These are phyloP conservation scores for Rhinoptilus africanus DNA, from an alignment of 2,113 vertebrate genomes.

Conservation along the genomic window DNA sequence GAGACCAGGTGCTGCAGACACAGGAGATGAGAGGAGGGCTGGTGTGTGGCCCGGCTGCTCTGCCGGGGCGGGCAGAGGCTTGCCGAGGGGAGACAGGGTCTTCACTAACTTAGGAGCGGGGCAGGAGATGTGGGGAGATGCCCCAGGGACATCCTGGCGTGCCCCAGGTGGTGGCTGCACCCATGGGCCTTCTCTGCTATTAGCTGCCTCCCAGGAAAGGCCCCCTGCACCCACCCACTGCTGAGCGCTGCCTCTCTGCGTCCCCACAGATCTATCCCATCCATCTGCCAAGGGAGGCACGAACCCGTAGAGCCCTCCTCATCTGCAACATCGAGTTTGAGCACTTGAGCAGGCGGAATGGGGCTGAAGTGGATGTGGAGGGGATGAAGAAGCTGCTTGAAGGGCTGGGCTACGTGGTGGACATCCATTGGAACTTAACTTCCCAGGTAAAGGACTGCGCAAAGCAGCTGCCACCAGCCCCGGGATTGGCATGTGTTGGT, in stretches of 20 bases:
- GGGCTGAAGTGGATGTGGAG: conserved; percentile 74
- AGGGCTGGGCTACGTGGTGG: conserved; percentile 71
- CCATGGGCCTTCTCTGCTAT: not conserved
- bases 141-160: not conserved
- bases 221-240: accelerated
- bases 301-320: conserved; percentile 76
- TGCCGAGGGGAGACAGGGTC: not conserved
- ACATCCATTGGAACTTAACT: conserved; percentile 65
- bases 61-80: not conserved
- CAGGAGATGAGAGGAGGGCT: not conserved
- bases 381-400: conserved; percentile 69
- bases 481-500: not conserved
- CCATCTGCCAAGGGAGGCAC: not conserved
- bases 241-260: not conserved
- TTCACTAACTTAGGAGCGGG: not conserved
- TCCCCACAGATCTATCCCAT: conserved; percentile 71
- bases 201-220: not conserved
- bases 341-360: not conserved
- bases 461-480: not conserved
- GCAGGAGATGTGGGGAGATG: not conserved
- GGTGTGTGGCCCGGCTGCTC: accelerated
- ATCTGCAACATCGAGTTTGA: conserved; percentile 81
- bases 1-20: not conserved
- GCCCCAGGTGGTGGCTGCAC: not conserved
- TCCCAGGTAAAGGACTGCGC: conserved; percentile 64